Percentiles rank a stretch among this genome's conserved stretches.
Conservation (phyloP, 2,888 invertebrate species). For the Pterostichus niger region DNA sequence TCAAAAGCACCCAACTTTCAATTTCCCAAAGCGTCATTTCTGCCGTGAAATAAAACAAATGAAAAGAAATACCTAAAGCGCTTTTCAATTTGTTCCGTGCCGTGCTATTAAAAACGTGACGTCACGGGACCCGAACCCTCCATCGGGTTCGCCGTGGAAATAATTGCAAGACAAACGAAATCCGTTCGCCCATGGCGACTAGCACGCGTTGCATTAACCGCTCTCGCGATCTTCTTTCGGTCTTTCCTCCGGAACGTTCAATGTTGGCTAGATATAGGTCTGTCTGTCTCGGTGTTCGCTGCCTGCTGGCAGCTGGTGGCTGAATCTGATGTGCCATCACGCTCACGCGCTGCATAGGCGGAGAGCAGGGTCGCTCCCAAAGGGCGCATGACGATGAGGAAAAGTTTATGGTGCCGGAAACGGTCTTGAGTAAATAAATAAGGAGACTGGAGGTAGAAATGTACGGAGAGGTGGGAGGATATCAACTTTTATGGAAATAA, state of each 20-base stretch:
- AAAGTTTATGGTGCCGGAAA: conserved; percentile 24
- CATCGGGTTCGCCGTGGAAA: conserved; percentile 40
- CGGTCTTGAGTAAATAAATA: conserved; percentile 29
- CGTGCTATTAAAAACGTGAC: conserved; percentile 55
- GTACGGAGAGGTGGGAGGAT: too few species aligned
- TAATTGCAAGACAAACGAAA: conserved; percentile 65
- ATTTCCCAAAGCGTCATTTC: neutral
- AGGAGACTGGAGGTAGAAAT: conserved; percentile 1
- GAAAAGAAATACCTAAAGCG: conserved; percentile 46
- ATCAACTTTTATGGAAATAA: too few species aligned
- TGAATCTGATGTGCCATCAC: conserved; percentile 40
- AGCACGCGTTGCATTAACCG: conserved; percentile 56
- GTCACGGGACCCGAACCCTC: conserved; percentile 14
- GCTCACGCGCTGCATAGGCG: conserved; percentile 22
- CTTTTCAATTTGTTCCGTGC: conserved; percentile 50
- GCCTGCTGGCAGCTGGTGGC: neutral
- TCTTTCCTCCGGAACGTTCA: neutral
- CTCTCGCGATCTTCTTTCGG: neutral
- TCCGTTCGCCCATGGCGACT: conserved; percentile 53
- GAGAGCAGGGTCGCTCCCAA: conserved; percentile 4
- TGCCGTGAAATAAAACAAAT: conserved; percentile 24
- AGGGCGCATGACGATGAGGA: conserved; percentile 32
- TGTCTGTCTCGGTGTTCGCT: neutral
- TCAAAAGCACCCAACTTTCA: neutral
- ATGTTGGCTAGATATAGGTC: neutral